A percentile compares a stretch with the other conserved stretches of the same genome.
These are phyloP conservation scores for Gisinianus flammeolus DNA, from an alignment of 2,888 invertebrate species.

Conservation along the genomic window DNA sequence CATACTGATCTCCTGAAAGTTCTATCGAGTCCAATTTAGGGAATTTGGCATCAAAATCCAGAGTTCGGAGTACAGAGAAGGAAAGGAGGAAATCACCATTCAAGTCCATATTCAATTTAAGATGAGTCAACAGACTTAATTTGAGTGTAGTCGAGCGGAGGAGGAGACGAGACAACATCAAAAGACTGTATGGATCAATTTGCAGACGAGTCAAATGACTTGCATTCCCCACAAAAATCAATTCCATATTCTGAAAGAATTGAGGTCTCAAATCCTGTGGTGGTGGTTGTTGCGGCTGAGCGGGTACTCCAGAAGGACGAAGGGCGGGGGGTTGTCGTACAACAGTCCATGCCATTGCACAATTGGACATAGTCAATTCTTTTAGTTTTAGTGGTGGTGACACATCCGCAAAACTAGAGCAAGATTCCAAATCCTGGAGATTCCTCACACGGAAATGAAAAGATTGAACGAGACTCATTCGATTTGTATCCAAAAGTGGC, in stretches of 20 bases:
- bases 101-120: no score
- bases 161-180: neutral
- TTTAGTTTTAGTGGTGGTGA: neutral
- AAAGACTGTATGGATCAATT: neutral
- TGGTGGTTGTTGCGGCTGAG: no score
- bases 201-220: neutral
- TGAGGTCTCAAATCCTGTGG: neutral
- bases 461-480: neutral
- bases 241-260: neutral
- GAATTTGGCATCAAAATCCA: neutral
- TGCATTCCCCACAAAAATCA: neutral
- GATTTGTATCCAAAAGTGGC: neutral
- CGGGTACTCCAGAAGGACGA: no score
- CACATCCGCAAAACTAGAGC: neutral
- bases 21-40: neutral
- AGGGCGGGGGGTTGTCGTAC: no score
- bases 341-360: neutral
- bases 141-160: neutral
- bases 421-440: neutral
- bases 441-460: neutral
- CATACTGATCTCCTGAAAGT: neutral
- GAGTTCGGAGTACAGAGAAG: neutral
- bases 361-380: neutral
- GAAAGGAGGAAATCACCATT: neutral
- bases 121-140: neutral